These are phyloP conservation scores for Ormyrus thymus DNA, from an alignment of 2,888 invertebrate species.

Conservation along the genomic window DNA sequence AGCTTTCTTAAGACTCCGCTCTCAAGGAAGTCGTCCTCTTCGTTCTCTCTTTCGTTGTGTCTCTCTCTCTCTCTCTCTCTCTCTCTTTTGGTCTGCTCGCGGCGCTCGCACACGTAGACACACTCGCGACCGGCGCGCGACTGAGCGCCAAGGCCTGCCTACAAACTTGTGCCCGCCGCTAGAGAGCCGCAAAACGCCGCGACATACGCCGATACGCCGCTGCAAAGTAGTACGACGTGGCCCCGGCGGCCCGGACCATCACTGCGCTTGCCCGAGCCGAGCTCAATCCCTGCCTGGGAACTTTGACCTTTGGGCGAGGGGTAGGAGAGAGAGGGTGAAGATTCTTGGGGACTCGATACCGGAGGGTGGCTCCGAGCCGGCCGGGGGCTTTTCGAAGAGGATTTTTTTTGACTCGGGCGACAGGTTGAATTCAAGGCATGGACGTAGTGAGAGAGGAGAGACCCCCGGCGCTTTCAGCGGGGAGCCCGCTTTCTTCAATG, in stretches of 20 bases:
- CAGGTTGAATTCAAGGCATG: constrained; percentile 27
- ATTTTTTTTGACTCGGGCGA: neutral
- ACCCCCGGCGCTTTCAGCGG: neutral
- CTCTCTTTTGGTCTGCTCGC: neutral
- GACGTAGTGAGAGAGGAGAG: neutral
- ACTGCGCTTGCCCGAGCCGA: constrained; percentile 22
- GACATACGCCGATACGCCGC: constrained; percentile 13
- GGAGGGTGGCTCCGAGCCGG: neutral
- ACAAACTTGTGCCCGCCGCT: neutral
- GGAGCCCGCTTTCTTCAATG: too few relatives aligned
- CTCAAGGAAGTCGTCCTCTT: neutral
- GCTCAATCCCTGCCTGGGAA: constrained; percentile 28
- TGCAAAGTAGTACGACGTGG: constrained; percentile 29
- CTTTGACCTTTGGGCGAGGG: constrained; percentile 33
- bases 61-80: constrained; percentile 2
- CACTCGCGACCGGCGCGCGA: constrained; percentile 72
- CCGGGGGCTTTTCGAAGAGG: neutral
- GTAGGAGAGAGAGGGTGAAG: too few relatives aligned
- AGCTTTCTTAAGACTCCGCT: too few relatives aligned
- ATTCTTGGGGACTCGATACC: neutral
- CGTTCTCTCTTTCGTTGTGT: neutral
- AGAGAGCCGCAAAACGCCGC: constrained; percentile 18
- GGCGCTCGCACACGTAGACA: constrained; percentile 62
- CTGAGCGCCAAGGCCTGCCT: constrained; percentile 54
- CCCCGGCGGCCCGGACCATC: neutral